These are phyloP conservation scores for Listronotus bonariensis DNA, from an alignment of 1,140 invertebrate species.

Conservation along the genomic window DNA sequence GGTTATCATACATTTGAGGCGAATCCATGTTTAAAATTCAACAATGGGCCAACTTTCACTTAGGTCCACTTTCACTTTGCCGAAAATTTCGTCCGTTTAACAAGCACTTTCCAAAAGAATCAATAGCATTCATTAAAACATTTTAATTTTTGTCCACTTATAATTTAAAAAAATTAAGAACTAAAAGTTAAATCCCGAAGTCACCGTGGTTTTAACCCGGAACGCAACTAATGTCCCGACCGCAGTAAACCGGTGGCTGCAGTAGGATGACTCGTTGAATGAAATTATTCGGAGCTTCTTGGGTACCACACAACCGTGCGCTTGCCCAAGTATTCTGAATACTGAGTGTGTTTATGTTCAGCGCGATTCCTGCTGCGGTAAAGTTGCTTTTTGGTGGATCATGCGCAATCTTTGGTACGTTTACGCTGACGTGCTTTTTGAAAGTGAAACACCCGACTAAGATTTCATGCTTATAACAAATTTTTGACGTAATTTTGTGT, in stretches of 20 bases:
- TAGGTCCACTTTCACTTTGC: constrained; percentile 48
- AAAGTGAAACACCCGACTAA: constrained; percentile 53
- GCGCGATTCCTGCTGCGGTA: constrained; percentile 41
- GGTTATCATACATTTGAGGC: constrained; percentile 72
- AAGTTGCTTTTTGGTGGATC: neutral
- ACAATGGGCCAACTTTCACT: constrained; percentile 46
- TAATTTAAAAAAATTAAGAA: constrained; percentile 1
- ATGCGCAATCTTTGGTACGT: constrained; percentile 16
- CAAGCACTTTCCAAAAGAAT: constrained; percentile 37
- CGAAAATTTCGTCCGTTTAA: constrained; percentile 39
- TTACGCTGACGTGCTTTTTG: constrained; percentile 47
- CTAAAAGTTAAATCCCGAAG: neutral
- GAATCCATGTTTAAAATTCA: constrained; percentile 64
- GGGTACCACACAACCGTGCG: constrained; percentile 55
- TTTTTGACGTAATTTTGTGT: constrained; percentile 43
- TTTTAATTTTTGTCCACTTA: constrained; percentile 5
- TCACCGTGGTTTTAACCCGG: neutral
- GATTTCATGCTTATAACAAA: constrained; percentile 48
- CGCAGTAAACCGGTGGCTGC: constrained; percentile 1
- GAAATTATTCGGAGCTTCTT: constrained; percentile 38
- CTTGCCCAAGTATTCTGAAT: constrained; percentile 56
- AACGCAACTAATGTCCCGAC: neutral
- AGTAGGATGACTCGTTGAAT: constrained; percentile 1
- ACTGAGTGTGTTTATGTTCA: constrained; percentile 48
- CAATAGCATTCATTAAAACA: neutral